Percentiles rank a stretch among this genome's conserved stretches.
phyloP scores from a whole-genome alignment of 2,888 invertebrate species.

The Baccha elongata region DNA sequence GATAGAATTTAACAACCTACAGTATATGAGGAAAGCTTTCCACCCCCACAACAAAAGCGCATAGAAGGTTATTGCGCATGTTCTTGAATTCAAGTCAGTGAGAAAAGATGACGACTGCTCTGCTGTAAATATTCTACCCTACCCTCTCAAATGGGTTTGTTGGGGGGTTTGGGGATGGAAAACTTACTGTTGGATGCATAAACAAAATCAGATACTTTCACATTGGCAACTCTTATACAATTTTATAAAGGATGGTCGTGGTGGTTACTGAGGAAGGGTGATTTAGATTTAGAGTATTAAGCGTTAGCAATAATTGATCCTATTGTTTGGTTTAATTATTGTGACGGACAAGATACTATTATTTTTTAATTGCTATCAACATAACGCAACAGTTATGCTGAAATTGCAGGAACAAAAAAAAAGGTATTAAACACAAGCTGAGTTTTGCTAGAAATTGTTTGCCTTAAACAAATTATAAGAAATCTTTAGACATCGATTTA shows the following conservation, averaged over 20 bases:
- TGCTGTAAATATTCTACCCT: slow-evolving; percentile 17
- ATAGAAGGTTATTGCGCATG: slow-evolving; percentile 59
- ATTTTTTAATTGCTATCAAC: no score
- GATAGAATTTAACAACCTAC: slow-evolving; percentile 25
- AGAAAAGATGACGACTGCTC: slow-evolving; percentile 17
- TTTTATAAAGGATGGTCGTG: neutral
- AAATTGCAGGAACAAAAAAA: no score
- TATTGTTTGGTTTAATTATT: slow-evolving; percentile 36
- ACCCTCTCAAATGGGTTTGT: slow-evolving; percentile 29
- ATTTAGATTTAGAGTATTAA: slow-evolving; percentile 25
- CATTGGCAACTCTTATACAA: slow-evolving; percentile 31
- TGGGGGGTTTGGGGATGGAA: slow-evolving; percentile 26
- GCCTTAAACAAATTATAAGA: no score
- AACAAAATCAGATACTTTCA: slow-evolving; percentile 39
- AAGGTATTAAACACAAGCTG: no score
- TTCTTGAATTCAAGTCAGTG: slow-evolving; percentile 9
- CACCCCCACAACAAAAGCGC: slow-evolving; percentile 68
- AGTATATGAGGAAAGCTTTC: slow-evolving; percentile 66
- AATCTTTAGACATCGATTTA: no score
- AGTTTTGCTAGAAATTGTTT: no score
- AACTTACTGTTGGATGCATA: slow-evolving; percentile 58
- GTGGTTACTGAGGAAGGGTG: slow-evolving; percentile 21
- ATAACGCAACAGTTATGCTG: no score
- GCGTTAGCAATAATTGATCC: slow-evolving; percentile 46
- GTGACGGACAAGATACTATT: no score